Conservation (phyloP, 1,140 invertebrate genomes). For the Orussus abietinus region DNA sequence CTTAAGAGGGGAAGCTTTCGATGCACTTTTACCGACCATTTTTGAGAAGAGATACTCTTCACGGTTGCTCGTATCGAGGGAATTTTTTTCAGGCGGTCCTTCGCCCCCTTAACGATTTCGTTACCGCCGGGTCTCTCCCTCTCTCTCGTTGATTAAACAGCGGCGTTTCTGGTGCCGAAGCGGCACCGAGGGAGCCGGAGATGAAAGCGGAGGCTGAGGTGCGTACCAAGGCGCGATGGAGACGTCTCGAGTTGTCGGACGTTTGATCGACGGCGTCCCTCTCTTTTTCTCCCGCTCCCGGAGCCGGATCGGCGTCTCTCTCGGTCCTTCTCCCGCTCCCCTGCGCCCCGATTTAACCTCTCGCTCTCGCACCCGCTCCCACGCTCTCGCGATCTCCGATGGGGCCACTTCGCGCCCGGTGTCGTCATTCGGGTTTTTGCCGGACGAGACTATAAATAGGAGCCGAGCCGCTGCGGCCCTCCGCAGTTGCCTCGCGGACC, state of each 20-base stretch:
- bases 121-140: too few relatives aligned
- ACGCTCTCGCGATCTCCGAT: constrained; percentile 10
- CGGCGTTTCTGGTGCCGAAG: too few relatives aligned
- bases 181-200: too few relatives aligned
- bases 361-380: constrained; percentile 14
- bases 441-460: constrained; percentile 41
- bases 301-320: constrained; percentile 18
- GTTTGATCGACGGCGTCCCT: constrained; percentile 44
- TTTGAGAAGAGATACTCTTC: too few relatives aligned
- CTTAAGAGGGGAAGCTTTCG: too few relatives aligned
- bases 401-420: constrained; percentile 28
- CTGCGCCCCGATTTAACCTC: not conserved
- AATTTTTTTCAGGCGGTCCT: too few relatives aligned
- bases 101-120: too few relatives aligned
- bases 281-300: constrained; percentile 24
- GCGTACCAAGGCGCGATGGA: too few relatives aligned
- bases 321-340: constrained; percentile 12
- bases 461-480: constrained; percentile 14
- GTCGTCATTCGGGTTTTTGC: constrained; percentile 41
- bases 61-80: too few relatives aligned
- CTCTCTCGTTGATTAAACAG: too few relatives aligned
- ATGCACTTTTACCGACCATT: too few relatives aligned
- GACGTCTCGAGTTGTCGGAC: constrained; percentile 38
- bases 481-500: not conserved
- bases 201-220: too few relatives aligned